A percentile compares a stretch with the other conserved stretches of the same genome.
These are phyloP conservation scores for Sebastes hopkinsi DNA, from an alignment of 2,797 vertebrate genomes.

Conservation along the genomic window DNA sequence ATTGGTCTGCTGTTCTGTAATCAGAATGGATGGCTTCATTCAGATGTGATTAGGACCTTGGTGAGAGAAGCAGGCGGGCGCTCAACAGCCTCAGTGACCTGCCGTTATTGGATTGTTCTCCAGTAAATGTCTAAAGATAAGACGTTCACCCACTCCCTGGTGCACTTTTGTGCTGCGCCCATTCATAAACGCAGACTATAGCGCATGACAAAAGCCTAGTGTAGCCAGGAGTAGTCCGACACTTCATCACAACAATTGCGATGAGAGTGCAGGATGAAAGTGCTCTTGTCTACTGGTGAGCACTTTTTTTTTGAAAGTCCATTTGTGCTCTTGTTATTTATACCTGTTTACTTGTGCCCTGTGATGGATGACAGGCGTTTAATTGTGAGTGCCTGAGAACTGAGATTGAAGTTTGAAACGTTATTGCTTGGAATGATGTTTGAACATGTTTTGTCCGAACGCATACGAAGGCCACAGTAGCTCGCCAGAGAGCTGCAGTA, in stretches of 20 bases:
- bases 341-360: slow-evolving; percentile 15
- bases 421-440: neutral
- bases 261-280: slow-evolving; percentile 4
- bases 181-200: slow-evolving; percentile 38
- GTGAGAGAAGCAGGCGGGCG: slow-evolving; percentile 27
- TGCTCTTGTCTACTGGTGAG: slow-evolving; percentile 1
- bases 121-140: slow-evolving; percentile 41
- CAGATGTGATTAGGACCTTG: slow-evolving; percentile 63
- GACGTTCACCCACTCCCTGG: slow-evolving; percentile 6
- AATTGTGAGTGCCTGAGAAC: slow-evolving; percentile 4
- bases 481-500: slow-evolving; percentile 16
- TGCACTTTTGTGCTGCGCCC: slow-evolving; percentile 26
- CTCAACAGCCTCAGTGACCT: slow-evolving; percentile 50
- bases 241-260: slow-evolving; percentile 2
- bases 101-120: slow-evolving; percentile 68
- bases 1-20: slow-evolving; percentile 67
- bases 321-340: slow-evolving; percentile 32
- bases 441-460: slow-evolving; percentile 6
- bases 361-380: slow-evolving; percentile 34
- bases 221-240: neutral
- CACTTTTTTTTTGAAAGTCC: neutral
- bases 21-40: slow-evolving; percentile 73
- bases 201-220: neutral
- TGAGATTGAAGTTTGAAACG: slow-evolving; percentile 37
- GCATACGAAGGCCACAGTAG: neutral